Base-by-base conservation (phyloP, 2,113 vertebrate species). In the Nestor notabilis region DNA sequence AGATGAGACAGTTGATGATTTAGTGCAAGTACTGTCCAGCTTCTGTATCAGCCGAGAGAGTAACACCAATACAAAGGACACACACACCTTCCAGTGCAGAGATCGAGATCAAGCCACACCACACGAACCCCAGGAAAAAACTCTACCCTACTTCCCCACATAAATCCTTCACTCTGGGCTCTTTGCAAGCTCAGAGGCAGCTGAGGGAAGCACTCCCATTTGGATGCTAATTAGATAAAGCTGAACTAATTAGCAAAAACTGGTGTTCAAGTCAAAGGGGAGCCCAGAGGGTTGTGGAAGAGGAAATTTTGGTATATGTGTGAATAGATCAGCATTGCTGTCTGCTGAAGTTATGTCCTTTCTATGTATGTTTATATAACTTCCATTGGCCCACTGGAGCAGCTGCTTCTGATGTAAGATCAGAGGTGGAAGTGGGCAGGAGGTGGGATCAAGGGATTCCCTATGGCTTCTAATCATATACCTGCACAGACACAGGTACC, bases 101-200 rank as follows among this genome's bases (percentile, higher is more conserved):
- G 5, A 0, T 1, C 2, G 19, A 23, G 5, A 0, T 1, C 2
- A 39, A 5, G 0, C 7, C 10, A 17, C 21, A 28, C 9, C 4
- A 3, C 0, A 0, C 9, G 83, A 66, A 24, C 7, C 3, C 3
- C 19, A 11, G 0, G 0, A 0, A 49, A 50, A 0, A 9, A 0
- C 6, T 4, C 8, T 24, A 1, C 2, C 13, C 21, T 35, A 0
- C 18, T 65, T 17, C 21, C 43, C n/a, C 7, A 9, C 20, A 5
- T 4, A 35, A 81, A 89, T 17, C 68, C 35, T 35, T 49, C 47
- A 10, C 77, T 91, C 65, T 44, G 28, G n/a, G 44, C 17, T 68
- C 65, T 60, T 24, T 35, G 21, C 21, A 16, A 75, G 72, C 17
- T 4, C 44, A n/a, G 68, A 68, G 74, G 24, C 29, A 79, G 78